Conservation (phyloP, 2,797 vertebrate genomes). For the Pyrrhura leucotis region DNA sequence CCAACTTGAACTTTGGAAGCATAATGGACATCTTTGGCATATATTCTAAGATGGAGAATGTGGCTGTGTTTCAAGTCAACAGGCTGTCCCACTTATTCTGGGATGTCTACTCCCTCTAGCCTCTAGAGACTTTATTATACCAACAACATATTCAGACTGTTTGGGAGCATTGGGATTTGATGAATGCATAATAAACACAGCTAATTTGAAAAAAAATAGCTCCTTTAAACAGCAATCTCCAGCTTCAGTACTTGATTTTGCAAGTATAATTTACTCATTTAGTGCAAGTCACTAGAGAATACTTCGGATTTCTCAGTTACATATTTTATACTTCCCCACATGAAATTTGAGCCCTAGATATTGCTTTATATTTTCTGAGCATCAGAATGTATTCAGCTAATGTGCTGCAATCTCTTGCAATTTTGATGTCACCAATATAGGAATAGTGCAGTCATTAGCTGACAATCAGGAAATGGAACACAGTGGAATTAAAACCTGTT, state of each 20-base stretch:
- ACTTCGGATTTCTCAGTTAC: constrained; percentile 37
- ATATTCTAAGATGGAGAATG: neutral
- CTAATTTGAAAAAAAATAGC: neutral
- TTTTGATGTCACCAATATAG: neutral
- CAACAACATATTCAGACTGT: constrained; percentile 4
- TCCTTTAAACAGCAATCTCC: constrained; percentile 46
- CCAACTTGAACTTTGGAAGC: neutral
- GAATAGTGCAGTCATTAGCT: constrained; percentile 17
- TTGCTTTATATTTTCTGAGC: neutral
- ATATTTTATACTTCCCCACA: neutral
- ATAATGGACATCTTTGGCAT: neutral
- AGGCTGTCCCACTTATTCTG: neutral
- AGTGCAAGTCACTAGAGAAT: constrained; percentile 40
- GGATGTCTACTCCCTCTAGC: neutral
- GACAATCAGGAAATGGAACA: constrained; percentile 23
- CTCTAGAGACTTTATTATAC: neutral
- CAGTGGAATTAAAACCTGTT: constrained; percentile 17
- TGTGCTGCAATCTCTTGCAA: constrained; percentile 12
- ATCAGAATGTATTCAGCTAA: constrained; percentile 8
- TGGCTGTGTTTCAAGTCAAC: neutral
- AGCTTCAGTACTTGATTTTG: constrained; percentile 55
- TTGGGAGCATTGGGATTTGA: constrained; percentile 1
- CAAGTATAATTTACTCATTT: constrained; percentile 67
- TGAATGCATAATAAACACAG: constrained; percentile 38
- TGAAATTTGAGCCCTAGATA: constrained; percentile 2